Evolutionary conservation across 2,888 invertebrate species (phyloP).

Genomic region (Phalangium opilio): DNA sequence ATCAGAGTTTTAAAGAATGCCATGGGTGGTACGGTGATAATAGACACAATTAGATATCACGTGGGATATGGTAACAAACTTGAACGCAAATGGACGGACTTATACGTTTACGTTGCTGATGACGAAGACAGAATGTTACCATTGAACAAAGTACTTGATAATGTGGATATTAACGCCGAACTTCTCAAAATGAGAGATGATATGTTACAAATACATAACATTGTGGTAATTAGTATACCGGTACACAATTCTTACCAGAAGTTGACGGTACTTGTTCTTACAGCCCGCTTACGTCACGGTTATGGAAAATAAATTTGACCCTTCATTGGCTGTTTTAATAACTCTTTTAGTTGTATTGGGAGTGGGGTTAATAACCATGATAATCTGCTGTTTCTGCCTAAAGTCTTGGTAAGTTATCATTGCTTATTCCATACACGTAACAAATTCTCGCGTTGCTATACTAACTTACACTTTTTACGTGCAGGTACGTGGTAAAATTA

Average conservation of each 20-base stretch:
- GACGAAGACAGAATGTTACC: conserved; percentile 16
- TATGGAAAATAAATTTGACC: conserved; percentile 14
- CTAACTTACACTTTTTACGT: neutral
- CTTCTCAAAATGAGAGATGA: conserved; percentile 9
- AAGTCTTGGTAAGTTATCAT: conserved; percentile 16
- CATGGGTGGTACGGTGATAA: conserved; percentile 58
- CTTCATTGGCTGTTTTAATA: conserved; percentile 12
- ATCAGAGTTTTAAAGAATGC: conserved; percentile 45
- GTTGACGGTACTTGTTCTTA: too few species aligned
- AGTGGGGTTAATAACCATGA: conserved; percentile 15
- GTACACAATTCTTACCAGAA: too few species aligned
- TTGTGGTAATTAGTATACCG: conserved; percentile 10
- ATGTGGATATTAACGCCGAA: conserved; percentile 15
- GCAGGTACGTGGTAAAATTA: conserved; percentile 16
- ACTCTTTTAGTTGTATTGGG: conserved; percentile 12
- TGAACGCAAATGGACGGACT: conserved; percentile 15
- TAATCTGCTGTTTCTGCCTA: conserved; percentile 16
- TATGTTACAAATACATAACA: conserved; percentile 14
- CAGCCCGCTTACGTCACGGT: conserved; percentile 16
- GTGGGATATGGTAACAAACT: conserved; percentile 15
- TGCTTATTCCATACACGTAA: too few species aligned
- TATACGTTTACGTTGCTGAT: conserved; percentile 16
- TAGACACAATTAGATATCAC: conserved; percentile 60
- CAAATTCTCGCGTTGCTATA: too few species aligned
- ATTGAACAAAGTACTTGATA: conserved; percentile 15